These are phyloP conservation scores for Acrocephalus scirpaceus DNA, from an alignment of 2,797 vertebrate genomes.

Conservation along the genomic window DNA sequence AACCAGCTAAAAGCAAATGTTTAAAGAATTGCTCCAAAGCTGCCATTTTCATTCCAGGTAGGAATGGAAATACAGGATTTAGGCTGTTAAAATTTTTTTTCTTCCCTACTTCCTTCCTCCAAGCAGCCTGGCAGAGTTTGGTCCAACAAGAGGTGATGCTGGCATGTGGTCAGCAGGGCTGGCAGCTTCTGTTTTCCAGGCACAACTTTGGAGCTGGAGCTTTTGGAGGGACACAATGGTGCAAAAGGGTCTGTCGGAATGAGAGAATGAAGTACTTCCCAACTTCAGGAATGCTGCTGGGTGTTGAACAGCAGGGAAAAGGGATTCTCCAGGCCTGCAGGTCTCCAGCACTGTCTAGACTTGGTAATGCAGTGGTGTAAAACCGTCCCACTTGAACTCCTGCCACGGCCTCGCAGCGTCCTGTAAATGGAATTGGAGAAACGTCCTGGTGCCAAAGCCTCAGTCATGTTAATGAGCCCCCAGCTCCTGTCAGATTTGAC, in stretches of 20 bases:
- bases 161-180: neutral
- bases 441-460: neutral
- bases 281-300: neutral
- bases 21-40: neutral
- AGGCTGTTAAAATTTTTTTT: neutral
- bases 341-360: constrained; percentile 23
- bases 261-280: neutral
- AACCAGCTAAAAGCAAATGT: neutral
- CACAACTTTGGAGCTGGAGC: neutral
- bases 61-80: neutral
- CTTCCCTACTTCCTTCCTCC: neutral
- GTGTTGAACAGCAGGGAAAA: neutral
- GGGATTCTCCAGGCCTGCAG: neutral
- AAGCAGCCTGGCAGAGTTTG: neutral
- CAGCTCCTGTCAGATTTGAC: neutral
- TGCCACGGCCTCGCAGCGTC: neutral
- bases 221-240: neutral
- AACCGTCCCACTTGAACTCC: neutral
- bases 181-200: neutral
- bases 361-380: neutral
- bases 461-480: neutral
- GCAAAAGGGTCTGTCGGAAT: neutral
- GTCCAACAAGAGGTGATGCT: neutral
- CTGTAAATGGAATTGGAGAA: neutral
- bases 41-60: neutral